Percentiles rank a stretch among this genome's conserved stretches.
These are phyloP conservation scores for Varanus komodoensis DNA, from an alignment of 2,113 vertebrate species.

Conservation along the genomic window DNA sequence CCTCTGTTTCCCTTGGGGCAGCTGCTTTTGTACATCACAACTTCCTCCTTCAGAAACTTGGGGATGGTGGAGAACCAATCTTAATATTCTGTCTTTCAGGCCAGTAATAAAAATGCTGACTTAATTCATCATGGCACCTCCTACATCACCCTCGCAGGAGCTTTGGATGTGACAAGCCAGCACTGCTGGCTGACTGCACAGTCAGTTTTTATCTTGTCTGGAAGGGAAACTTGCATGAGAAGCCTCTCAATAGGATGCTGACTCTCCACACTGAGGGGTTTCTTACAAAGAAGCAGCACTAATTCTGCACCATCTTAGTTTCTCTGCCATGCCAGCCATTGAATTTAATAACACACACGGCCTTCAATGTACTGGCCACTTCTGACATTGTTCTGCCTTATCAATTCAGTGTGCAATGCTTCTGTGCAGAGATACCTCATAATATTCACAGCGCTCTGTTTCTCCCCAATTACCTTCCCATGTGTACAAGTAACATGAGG, in stretches of 20 bases:
- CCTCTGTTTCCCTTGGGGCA: not conserved
- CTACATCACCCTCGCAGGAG: conserved; percentile 21
- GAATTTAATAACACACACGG: not conserved
- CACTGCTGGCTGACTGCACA: not conserved
- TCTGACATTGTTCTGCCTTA: not conserved
- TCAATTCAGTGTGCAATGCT: conserved; percentile 4
- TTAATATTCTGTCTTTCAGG: conserved; percentile 24
- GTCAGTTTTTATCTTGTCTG: not conserved
- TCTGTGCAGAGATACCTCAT: not conserved
- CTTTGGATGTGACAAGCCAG: not conserved
- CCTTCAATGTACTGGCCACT: not conserved
- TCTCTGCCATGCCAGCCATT: not conserved
- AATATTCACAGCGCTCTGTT: not conserved
- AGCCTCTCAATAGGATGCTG: not conserved
- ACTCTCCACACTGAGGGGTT: not conserved
- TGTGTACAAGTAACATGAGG: not conserved
- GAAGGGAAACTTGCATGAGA: not conserved
- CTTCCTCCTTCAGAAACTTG: not conserved
- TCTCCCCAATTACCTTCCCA: not conserved
- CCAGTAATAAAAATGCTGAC: fast-evolving
- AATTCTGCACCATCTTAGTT: not conserved
- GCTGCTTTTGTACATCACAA: not conserved
- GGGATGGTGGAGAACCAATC: not conserved
- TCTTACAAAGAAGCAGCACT: not conserved
- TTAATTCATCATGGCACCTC: not conserved